Evolutionary conservation across 1,140 invertebrate species (phyloP).

Genomic region (Pseudomyrmex sp.): DNA sequence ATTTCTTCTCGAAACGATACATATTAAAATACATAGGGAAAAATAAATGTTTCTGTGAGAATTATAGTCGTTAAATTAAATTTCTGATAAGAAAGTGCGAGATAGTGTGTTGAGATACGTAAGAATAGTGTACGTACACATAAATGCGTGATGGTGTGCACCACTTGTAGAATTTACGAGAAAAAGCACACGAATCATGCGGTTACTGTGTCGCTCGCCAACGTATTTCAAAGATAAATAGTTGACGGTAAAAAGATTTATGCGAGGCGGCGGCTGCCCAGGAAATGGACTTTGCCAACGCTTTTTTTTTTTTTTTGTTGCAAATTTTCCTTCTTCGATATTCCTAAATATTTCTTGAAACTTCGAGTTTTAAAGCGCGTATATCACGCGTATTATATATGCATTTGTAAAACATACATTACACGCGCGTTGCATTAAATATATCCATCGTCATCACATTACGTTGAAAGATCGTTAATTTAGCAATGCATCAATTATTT

Average conservation of each 20-base stretch:
- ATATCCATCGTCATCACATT: background rate
- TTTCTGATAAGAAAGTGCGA: background rate
- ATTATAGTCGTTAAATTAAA: background rate
- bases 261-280: conserved; percentile 13
- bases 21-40: background rate
- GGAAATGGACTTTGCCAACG: conserved; percentile 48
- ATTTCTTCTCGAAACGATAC: background rate
- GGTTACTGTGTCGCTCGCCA: conserved; percentile 28
- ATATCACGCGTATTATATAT: background rate
- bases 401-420: background rate
- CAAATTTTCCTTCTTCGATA: conserved; percentile 41
- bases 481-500: background rate
- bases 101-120: background rate
- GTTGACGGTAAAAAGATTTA: conserved; percentile 49
- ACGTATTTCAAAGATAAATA: conserved; percentile 57
- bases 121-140: background rate
- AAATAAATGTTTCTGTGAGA: background rate
- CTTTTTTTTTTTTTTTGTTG: conserved; percentile 2
- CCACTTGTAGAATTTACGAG: background rate
- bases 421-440: background rate
- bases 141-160: background rate
- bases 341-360: conserved; percentile 16
- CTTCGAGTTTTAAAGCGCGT: conserved; percentile 1
- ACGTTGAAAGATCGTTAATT: conserved; percentile 5
- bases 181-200: conserved; percentile 33